Evolutionary conservation across 2,113 vertebrate species (phyloP), one percentile per base, ranked within the genome.

Genomic region (Takifugu flavidus): DNA sequence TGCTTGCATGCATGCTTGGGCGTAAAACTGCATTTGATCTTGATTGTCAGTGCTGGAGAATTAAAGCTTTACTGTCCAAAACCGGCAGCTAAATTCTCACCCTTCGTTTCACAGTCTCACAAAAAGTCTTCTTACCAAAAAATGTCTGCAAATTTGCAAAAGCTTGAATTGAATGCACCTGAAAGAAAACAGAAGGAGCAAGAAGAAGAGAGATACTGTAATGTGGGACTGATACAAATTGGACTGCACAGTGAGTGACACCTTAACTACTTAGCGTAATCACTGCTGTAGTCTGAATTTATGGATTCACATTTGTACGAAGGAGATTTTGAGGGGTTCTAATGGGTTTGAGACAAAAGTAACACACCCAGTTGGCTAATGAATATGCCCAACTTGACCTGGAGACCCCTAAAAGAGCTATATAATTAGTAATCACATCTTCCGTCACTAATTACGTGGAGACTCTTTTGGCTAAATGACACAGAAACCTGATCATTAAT

Each of bases 41-140:
- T 92, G 91, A 92, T 92, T 92, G 91, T 92, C 91, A 91, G 78
- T 91, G 91, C 91, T 87, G 90, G 89, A 91, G 88, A 91, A 91
- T 89, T 86, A 88, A 89, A 88, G 87, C 87, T 89, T 70, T 67
- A 84, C 75, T 88, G 88, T 90, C 85, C 86, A 89, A 82, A 82
- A 80, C 71, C 85, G 83, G 82, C 83, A 89, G 86, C 79, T 89
- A 88, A 90, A 88, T 89, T 88, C 85, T 89, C 87, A 87, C 84
- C 89, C 83, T 84, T 87, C 85, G 74, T 74, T 83, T 89, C 77
- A 78, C 85, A 89, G 85, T 86, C 83, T 89, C 86, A 85, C 80
- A 89, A 88, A 85, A 83, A 85, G 78, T 80, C 71, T 80, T 72
- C 84, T 78, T 89, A 87, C 85, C 78, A 89, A 85, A 77, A 87